Conservation (phyloP, 1,140 invertebrate genomes). For the Euwallacea fornicatus region DNA sequence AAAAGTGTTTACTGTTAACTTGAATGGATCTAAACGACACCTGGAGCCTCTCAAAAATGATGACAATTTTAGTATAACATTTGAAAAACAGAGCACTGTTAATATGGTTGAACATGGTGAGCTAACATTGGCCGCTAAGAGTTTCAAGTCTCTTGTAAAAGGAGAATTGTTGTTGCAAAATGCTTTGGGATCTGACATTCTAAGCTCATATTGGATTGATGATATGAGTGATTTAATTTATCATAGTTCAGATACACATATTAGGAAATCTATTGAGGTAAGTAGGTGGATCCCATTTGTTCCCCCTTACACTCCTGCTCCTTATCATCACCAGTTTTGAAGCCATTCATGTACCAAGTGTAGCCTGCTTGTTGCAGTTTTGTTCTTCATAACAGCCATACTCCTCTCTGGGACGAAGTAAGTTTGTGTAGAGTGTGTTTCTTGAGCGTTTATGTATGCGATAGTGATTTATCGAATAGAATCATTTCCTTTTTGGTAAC, state of each 20-base stretch:
- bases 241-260: slow-evolving; percentile 21
- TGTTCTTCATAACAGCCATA: too few species aligned
- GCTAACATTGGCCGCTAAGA: slow-evolving; percentile 1
- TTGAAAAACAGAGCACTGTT: not conserved
- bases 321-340: too few species aligned
- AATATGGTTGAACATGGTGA: not conserved
- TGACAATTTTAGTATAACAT: not conserved
- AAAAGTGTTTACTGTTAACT: slow-evolving; percentile 15
- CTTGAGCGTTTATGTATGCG: too few species aligned
- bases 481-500: too few species aligned
- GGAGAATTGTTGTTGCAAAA: slow-evolving; percentile 8
- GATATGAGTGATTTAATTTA: slow-evolving; percentile 18
- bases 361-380: too few species aligned
- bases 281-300: slow-evolving; percentile 2
- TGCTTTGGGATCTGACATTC: slow-evolving; percentile 2
- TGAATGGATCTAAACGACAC: slow-evolving; percentile 16
- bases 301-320: too few species aligned
- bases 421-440: too few species aligned
- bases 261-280: slow-evolving; percentile 22
- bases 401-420: too few species aligned
- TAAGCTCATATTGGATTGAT: slow-evolving; percentile 12
- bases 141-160: slow-evolving; percentile 18
- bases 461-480: too few species aligned
- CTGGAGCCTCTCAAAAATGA: slow-evolving; percentile 7
- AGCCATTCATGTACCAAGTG: too few species aligned